Percentiles rank a stretch among this genome's conserved stretches.
Conservation (phyloP, 2,888 invertebrate species). For the Ecdyonurus torrentis region DNA sequence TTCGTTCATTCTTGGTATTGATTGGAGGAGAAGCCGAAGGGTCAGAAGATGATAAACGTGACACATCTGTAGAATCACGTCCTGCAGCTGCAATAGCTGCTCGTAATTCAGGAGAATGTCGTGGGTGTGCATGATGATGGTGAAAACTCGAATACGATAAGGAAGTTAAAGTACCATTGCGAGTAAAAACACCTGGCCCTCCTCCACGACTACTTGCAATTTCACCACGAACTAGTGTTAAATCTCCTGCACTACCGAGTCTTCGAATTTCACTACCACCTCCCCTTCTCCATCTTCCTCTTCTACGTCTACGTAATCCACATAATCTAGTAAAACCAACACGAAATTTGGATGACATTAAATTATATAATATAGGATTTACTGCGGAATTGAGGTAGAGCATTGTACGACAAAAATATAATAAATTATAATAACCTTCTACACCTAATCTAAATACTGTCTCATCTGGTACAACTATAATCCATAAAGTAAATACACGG, state of each 20-base stretch:
- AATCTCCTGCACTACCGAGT: background rate
- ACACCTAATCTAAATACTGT: slow-evolving; percentile 48
- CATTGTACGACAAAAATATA: slow-evolving; percentile 75
- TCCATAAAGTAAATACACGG: slow-evolving; percentile 65
- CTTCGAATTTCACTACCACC: background rate
- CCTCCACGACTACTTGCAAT: background rate
- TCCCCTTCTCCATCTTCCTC: slow-evolving; percentile 2
- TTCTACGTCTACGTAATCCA: background rate
- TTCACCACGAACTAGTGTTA: background rate
- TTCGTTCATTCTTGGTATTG: background rate
- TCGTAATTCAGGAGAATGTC: background rate
- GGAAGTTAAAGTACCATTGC: slow-evolving; percentile 7
- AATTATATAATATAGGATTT: slow-evolving; percentile 81
- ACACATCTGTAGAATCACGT: background rate
- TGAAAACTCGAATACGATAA: slow-evolving; percentile 8
- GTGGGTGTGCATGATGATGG: background rate
- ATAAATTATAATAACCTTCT: slow-evolving; percentile 62
- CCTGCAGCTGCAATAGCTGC: background rate
- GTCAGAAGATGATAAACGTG: background rate
- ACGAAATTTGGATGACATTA: slow-evolving; percentile 83
- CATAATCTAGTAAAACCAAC: slow-evolving; percentile 57
- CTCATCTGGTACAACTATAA: slow-evolving; percentile 57
- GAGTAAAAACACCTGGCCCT: background rate
- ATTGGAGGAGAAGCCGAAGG: background rate
- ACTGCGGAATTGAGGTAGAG: slow-evolving; percentile 77